Base-by-base conservation (phyloP, 2,888 invertebrate genomes). In the Ophonus ardosiacus region DNA sequence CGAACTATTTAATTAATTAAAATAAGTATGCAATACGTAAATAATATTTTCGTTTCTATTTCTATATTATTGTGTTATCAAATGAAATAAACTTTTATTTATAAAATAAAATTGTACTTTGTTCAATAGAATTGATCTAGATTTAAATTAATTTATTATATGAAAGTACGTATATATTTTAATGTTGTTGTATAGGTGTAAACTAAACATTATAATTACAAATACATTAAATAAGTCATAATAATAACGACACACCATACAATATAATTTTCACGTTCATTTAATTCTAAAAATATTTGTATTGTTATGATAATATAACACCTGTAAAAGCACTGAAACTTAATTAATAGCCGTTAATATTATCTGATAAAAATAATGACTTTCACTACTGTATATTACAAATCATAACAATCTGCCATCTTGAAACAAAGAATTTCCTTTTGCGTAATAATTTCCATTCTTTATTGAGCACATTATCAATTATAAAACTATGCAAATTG, bases 401-500 rank as follows among this genome's bases (percentile, higher is more conserved):
- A 63, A 68, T 68, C 68, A 31, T 8, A 38, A 31, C 68, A 68
- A 68, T 68, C 68, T 31, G 38, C 68, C 38, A 15, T 3, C 15
- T 68, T 10, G 31, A 31, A 68, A 68, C 68, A 68, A 68, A 31
- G n/a, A 68, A 68, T 68, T 63, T 63, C 63, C 24, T 13, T 38
- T 71, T 71, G n/a, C 18, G 71, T 40, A 71, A 65, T 18, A 65
- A 65, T 65, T 71, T 71, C 40, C 71, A 59, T 81, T 81, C 68
- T 65, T 81, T 82, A 57, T 68, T 57, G 15, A 24, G 13, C 17
- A 18, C 51, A 82, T 71, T 56, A 65, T 71, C 21, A 56, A 71
- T 71, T 71, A 59, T 65, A n/a, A 43, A 71, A 43, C 40, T 71
- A 82, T 71, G 68, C 71, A 56, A 82, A 68, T 65, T 61, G 59